phyloP scores from a whole-genome alignment of 2,113 vertebrate species.

The Gopherus flavomarginatus region DNA sequence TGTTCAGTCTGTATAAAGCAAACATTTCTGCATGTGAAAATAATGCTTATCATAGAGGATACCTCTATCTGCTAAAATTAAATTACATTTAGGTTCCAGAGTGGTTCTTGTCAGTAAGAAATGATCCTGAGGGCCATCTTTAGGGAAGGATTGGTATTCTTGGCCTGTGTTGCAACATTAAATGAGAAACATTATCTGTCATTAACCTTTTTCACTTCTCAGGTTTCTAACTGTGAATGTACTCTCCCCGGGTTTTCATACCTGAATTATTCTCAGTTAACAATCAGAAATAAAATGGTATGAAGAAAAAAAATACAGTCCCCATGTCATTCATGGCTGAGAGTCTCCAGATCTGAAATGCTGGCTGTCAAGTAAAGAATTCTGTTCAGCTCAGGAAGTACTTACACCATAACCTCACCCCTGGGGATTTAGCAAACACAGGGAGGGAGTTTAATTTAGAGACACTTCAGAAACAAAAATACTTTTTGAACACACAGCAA shows the following conservation, averaged over 20 bases:
- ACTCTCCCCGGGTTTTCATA: not conserved
- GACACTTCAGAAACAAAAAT: conserved; percentile 37
- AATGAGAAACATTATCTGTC: not conserved
- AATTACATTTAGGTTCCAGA: not conserved
- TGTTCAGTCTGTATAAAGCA: not conserved
- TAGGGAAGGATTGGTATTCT: not conserved
- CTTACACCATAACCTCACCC: not conserved
- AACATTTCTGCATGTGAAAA: not conserved
- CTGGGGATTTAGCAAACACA: not conserved
- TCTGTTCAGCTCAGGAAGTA: not conserved
- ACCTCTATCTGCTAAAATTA: not conserved
- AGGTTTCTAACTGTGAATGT: not conserved
- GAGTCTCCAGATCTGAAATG: conserved; percentile 2
- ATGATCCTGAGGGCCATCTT: not conserved
- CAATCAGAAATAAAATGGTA: not conserved
- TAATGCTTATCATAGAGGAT: not conserved
- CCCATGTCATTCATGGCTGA: not conserved
- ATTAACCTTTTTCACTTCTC: not conserved
- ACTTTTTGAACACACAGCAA: not conserved
- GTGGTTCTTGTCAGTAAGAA: not conserved
- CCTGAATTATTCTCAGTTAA: not conserved
- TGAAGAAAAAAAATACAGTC: not conserved
- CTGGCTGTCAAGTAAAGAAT: not conserved
- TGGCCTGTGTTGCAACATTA: not conserved
- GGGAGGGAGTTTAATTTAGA: not conserved